Conservation (phyloP, 1,140 invertebrate species). For the Campoletis sonorensis region DNA sequence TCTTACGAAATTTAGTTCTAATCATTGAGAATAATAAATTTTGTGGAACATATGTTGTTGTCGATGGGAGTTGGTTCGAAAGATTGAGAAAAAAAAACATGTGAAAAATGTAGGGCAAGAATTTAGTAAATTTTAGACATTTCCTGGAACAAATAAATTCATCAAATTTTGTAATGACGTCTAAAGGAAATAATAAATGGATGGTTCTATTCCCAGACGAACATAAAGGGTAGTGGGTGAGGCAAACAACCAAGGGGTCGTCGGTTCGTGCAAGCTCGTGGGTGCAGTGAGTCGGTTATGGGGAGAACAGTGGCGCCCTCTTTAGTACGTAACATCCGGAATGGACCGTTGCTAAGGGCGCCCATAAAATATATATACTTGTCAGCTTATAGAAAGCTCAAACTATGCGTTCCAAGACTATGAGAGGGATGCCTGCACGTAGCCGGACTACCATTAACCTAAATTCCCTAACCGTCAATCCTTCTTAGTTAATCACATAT, state of each 20-base stretch:
- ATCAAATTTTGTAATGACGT: too few species aligned
- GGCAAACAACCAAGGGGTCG: not conserved
- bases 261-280: not conserved
- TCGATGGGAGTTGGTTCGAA: too few species aligned
- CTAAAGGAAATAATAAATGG: too few species aligned
- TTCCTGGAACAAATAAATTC: too few species aligned
- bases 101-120: too few species aligned
- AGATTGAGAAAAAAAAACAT: too few species aligned
- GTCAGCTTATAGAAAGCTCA: not conserved
- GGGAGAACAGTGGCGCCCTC: conserved; percentile 24
- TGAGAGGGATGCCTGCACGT: conserved; percentile 26
- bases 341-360: conserved; percentile 46
- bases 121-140: too few species aligned
- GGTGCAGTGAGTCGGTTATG: conserved; percentile 17
- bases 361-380: not conserved
- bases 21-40: too few species aligned
- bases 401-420: not conserved
- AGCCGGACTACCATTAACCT: conserved; percentile 48
- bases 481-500: conserved; percentile 29
- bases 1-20: too few species aligned
- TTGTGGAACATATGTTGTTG: too few species aligned
- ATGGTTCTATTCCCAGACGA: too few species aligned
- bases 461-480: conserved; percentile 40
- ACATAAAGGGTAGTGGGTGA: too few species aligned
- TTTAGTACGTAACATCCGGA: conserved; percentile 29